Base-by-base conservation (phyloP, 2,113 vertebrate genomes). In the Actenoides lindsayi region DNA sequence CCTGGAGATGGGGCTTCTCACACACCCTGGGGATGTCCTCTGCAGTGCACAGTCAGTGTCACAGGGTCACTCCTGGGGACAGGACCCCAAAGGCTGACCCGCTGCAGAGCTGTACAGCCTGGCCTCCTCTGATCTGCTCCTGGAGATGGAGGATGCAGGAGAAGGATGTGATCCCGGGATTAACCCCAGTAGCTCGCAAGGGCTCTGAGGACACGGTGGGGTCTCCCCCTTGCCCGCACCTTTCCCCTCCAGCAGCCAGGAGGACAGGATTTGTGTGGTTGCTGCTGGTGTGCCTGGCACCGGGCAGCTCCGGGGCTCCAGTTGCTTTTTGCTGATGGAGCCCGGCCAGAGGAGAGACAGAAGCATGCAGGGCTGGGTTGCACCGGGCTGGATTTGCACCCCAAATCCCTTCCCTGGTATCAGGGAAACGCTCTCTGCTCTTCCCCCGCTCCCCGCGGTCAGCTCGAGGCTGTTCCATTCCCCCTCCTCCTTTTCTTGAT, bases 131-230 rank as follows among this genome's bases (percentile, higher is more conserved):
- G 9, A 77, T 63, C 84, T 84, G 28, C 39, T 67, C 50, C 37
- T 0, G 1, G 33, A 76, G 64, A 30, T 50, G 33, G 37, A 56
- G 59, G 44, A 27, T 18, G 33, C 10, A 3, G 56, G 76, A 74
- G 54, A 65, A 60, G 50, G 31, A 33, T 54, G 10, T 5, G 35
- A 71, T 46, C 64, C 37, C 0, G 0, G 70, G 21, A 51, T 57
- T 62, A 79, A 44, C 11, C 35, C 33, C 41, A 24, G 57, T 2
- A 4, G 23, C 28, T 81, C 0, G 0, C 30, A 42, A 35, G 5
- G 31, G 12, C 28, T 79, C 57, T 46, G 65, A 18, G 23, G 42
- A 63, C 31, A 10, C 0, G 0, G 16, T 19, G 13, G 35, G 33
- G 31, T 30, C 12, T 59, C 16, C 15, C 53, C 23, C 4, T 16